phyloP scores from a whole-genome alignment of 1,140 invertebrate genomes.

The Sesamia nonagrioides region DNA sequence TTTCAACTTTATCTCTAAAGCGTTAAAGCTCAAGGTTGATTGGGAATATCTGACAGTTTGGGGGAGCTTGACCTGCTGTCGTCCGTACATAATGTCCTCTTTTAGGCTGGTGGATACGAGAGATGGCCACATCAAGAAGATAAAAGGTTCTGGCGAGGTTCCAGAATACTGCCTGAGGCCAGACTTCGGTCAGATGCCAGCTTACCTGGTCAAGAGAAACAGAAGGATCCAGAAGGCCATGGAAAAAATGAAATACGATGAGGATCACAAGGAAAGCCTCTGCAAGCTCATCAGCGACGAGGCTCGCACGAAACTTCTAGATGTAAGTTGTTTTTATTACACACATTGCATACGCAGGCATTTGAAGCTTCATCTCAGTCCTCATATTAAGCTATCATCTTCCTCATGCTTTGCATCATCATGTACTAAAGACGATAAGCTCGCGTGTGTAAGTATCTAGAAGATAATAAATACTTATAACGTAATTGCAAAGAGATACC shows the following conservation, averaged over 20 bases:
- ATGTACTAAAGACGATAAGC: no score
- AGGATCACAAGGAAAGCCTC: constrained; percentile 77
- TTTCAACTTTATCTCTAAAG: no score
- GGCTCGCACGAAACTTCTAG: constrained; percentile 72
- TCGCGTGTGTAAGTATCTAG: no score
- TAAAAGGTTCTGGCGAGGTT: constrained; percentile 82
- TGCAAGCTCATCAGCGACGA: constrained; percentile 76
- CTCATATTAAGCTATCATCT: no score
- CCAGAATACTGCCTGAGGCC: constrained; percentile 78
- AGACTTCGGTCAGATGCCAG: constrained; percentile 81
- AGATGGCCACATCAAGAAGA: constrained; percentile 81
- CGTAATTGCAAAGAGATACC: no score
- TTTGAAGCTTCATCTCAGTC: no score
- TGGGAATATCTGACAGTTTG: no score
- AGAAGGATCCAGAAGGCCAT: constrained; percentile 69
- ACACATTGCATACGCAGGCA: no score
- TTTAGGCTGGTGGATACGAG: constrained; percentile 79
- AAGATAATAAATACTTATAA: no score
- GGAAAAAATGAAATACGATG: constrained; percentile 68
- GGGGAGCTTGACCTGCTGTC: no score
- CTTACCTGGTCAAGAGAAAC: constrained; percentile 77
- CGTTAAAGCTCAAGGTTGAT: no score
- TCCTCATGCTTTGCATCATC: no score
- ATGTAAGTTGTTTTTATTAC: constrained; percentile 68
- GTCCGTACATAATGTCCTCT: constrained; percentile 3